phyloP scores from a whole-genome alignment of 2,888 invertebrate genomes.

The Digitonthophagus gazella region DNA sequence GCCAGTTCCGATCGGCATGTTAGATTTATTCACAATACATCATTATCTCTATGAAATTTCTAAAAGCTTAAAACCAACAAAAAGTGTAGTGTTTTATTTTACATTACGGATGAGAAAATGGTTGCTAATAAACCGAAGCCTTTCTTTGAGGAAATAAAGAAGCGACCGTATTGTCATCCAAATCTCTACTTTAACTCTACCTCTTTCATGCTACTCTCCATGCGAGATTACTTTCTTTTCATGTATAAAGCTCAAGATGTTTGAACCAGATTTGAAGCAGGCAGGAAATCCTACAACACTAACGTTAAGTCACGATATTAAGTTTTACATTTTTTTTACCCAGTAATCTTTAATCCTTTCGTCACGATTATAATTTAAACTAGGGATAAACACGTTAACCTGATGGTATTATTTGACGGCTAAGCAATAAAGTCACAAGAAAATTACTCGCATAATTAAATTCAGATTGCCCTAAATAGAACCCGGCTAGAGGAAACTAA shows the following conservation, averaged over 20 bases:
- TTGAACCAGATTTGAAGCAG: background rate
- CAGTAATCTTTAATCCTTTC: background rate
- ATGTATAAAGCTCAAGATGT: background rate
- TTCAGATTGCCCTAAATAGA: background rate
- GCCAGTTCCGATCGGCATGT: too few relatives aligned
- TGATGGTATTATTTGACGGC: too few relatives aligned
- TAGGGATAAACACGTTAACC: background rate
- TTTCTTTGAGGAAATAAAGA: background rate
- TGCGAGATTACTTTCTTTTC: background rate
- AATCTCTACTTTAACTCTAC: background rate
- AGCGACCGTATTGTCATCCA: background rate
- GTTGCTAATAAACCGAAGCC: background rate
- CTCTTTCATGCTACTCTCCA: background rate
- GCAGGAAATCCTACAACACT: background rate
- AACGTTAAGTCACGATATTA: background rate
- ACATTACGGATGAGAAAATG: background rate
- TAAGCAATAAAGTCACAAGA: background rate
- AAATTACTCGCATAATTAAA: background rate
- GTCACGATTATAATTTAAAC: background rate
- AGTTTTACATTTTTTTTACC: background rate
- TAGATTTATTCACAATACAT: too few relatives aligned
- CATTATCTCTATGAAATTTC: too few relatives aligned
- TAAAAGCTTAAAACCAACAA: too few relatives aligned
- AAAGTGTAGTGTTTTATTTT: background rate
- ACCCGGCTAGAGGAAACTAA: background rate